A percentile compares a stretch with the other conserved stretches of the same genome.
phyloP scores from a whole-genome alignment of 2,113 vertebrate species.

The Mohoua ochrocephala region DNA sequence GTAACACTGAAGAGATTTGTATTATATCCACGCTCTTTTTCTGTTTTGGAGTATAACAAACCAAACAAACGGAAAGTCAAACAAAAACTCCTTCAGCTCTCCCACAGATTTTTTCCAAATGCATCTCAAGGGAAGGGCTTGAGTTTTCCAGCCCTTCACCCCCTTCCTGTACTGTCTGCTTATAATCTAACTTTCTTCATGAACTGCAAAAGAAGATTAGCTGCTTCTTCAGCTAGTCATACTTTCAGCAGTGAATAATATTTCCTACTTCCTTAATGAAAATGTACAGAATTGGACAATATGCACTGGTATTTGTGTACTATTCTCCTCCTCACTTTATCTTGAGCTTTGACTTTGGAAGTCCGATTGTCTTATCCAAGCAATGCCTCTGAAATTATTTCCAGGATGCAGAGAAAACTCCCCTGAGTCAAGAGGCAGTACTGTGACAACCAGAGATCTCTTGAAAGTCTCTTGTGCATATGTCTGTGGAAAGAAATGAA shows the following conservation, averaged over 20 bases:
- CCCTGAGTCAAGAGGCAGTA: not conserved
- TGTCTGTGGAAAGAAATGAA: not conserved
- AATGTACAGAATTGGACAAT: not conserved
- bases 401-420: not conserved
- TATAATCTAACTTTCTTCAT: not conserved
- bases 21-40: not conserved
- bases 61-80: constrained; percentile 21
- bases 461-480: not conserved
- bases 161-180: constrained; percentile 9
- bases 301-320: not conserved
- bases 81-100: constrained; percentile 40
- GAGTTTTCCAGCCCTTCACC: not conserved
- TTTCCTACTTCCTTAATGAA: not conserved
- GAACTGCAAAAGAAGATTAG: not conserved
- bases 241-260: not conserved
- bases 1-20: constrained; percentile 32
- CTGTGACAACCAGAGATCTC: not conserved
- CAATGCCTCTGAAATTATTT: not conserved
- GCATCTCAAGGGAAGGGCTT: constrained; percentile 18
- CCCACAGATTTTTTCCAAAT: constrained; percentile 50
- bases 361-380: not conserved
- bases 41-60: not conserved
- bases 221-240: not conserved
- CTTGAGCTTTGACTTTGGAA: not conserved
- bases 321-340: not conserved